Percentiles rank a stretch among this genome's conserved stretches.
Evolutionary conservation across 2,888 invertebrate genomes (phyloP).

Genomic region (Gari tellinella): DNA sequence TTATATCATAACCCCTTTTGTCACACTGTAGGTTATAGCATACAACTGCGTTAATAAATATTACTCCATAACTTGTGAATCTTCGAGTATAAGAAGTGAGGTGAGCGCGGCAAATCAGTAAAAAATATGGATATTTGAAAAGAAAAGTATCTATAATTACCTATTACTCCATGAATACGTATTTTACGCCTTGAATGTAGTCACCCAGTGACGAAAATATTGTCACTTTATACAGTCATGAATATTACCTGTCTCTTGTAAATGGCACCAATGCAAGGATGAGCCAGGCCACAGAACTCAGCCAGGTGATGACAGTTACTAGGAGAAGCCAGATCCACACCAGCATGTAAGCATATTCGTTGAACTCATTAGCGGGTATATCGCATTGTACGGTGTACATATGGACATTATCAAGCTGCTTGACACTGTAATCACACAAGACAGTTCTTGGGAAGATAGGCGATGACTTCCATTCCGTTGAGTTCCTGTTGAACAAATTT

Average conservation of each 20-base stretch:
- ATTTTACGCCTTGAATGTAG: no score
- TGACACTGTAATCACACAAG: constrained; percentile 32
- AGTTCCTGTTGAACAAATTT: constrained; percentile 39
- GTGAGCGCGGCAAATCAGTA: no score
- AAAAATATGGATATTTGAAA: no score
- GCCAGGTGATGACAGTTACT: constrained; percentile 39
- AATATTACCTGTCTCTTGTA: constrained; percentile 48
- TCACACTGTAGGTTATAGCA: no score
- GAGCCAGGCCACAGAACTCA: constrained; percentile 37
- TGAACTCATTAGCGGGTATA: constrained; percentile 36
- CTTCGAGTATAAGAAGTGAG: no score
- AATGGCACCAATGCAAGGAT: constrained; percentile 36
- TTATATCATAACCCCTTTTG: no score
- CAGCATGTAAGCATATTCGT: constrained; percentile 44
- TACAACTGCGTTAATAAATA: no score
- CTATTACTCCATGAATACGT: no score
- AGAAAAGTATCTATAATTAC: no score
- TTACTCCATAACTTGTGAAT: no score
- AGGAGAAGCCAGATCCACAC: constrained; percentile 57
- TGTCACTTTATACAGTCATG: no score
- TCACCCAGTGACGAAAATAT: no score
- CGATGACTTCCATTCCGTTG: constrained; percentile 25
- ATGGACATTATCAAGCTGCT: constrained; percentile 14
- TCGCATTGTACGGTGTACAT: constrained; percentile 37
- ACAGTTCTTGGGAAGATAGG: constrained; percentile 31